These are phyloP conservation scores for Drosophila sturtevanti DNA, from an alignment of 1,140 invertebrate species.

Conservation along the genomic window DNA sequence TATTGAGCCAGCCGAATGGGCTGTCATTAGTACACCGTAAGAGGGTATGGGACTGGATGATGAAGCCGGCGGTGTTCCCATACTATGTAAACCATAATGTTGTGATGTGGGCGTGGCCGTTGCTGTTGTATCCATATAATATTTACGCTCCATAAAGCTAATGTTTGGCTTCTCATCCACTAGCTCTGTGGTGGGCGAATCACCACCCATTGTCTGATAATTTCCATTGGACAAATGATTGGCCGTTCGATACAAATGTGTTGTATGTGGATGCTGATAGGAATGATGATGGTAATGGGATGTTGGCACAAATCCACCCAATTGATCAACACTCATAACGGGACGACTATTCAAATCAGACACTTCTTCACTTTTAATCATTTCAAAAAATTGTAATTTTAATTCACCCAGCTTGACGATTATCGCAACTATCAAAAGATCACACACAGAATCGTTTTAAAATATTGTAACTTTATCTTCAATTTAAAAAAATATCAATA, in stretches of 20 bases:
- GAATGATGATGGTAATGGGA: constrained; percentile 47
- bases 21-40: constrained; percentile 54
- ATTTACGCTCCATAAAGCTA: constrained; percentile 73
- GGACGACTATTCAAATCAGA: constrained; percentile 54
- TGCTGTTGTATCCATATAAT: constrained; percentile 60
- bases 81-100: constrained; percentile 61
- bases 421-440: neutral
- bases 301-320: constrained; percentile 40
- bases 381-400: constrained; percentile 26
- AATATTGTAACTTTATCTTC: neutral
- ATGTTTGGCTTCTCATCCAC: constrained; percentile 74
- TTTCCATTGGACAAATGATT: constrained; percentile 62
- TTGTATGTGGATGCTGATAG: constrained; percentile 35
- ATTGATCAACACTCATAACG: constrained; percentile 51
- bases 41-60: constrained; percentile 71
- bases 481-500: neutral
- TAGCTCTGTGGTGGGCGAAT: constrained; percentile 68
- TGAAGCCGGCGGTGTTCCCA: constrained; percentile 72
- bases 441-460: neutral
- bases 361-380: constrained; percentile 82
- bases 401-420: constrained; percentile 7
- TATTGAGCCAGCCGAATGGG: constrained; percentile 58
- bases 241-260: constrained; percentile 57
- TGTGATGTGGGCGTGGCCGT: constrained; percentile 53
- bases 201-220: constrained; percentile 58